phyloP scores from a whole-genome alignment of 2,113 vertebrate species.

The Hippotragus niger region DNA sequence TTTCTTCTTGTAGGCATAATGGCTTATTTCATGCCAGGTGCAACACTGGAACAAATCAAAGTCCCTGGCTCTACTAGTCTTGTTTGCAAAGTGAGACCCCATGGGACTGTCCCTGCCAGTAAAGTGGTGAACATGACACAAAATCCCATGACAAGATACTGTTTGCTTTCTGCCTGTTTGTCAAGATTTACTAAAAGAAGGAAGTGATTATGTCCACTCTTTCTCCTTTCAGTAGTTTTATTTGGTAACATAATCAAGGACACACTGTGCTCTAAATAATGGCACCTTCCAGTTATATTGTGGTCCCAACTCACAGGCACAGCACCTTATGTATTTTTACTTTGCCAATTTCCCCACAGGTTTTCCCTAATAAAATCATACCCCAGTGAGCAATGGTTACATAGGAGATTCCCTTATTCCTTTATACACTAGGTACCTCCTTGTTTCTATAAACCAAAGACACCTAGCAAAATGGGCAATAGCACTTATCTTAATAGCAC shows the following conservation, averaged over 20 bases:
- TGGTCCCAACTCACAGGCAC: background rate
- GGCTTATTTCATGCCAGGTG: background rate
- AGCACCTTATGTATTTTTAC: background rate
- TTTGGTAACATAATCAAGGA: background rate
- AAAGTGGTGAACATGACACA: background rate
- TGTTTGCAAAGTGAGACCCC: background rate
- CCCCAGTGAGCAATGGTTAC: background rate
- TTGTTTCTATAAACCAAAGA: background rate
- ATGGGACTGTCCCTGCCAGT: background rate
- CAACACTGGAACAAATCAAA: background rate
- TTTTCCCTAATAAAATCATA: background rate
- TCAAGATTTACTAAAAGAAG: background rate
- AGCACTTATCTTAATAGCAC: background rate
- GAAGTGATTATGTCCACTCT: background rate
- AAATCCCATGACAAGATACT: background rate
- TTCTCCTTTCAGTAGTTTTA: background rate
- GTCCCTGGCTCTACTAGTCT: background rate
- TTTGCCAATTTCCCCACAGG: background rate
- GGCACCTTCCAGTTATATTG: background rate
- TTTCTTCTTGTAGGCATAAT: background rate
- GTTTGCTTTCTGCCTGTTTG: background rate
- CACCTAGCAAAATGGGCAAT: background rate
- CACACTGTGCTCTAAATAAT: background rate
- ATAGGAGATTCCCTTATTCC: background rate
- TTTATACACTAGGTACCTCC: background rate